Evolutionary conservation across 2,797 vertebrate genomes (phyloP).

Genomic region (Spheniscus humboldti): DNA sequence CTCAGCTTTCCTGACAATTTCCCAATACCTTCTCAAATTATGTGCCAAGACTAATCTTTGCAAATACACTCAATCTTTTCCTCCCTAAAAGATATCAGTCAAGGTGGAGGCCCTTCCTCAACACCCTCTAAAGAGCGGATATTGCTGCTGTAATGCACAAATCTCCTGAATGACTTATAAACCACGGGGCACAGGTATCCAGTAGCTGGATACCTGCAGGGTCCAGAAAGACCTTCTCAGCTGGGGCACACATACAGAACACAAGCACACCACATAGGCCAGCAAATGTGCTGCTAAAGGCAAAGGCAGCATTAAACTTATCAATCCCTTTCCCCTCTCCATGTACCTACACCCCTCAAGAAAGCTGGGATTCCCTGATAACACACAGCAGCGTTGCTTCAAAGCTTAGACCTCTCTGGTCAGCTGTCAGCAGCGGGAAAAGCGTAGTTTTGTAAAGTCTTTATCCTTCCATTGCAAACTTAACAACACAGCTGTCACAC

Average conservation of each 20-base stretch:
- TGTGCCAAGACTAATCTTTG: neutral
- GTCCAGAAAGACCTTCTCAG: neutral
- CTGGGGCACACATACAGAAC: neutral
- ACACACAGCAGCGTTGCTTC: neutral
- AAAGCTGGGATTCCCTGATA: neutral
- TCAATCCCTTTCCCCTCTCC: neutral
- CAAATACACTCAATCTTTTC: neutral
- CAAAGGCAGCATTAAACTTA: neutral
- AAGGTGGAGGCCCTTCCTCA: rapidly evolving
- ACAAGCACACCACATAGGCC: rapidly evolving
- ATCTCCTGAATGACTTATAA: neutral
- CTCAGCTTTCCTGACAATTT: neutral
- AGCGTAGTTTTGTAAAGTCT: neutral
- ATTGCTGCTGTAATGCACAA: neutral
- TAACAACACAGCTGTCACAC: neutral
- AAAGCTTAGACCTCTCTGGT: neutral
- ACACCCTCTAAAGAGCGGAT: neutral
- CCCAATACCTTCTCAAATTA: neutral
- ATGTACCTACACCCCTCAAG: neutral
- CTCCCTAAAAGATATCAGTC: neutral
- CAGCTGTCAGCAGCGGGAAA: neutral
- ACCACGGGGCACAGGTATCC: neutral
- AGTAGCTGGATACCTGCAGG: neutral
- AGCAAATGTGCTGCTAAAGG: neutral
- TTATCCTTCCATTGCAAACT: neutral